Evolutionary conservation across 2,888 invertebrate genomes (phyloP).

Genomic region (Corythucha ciliata): DNA sequence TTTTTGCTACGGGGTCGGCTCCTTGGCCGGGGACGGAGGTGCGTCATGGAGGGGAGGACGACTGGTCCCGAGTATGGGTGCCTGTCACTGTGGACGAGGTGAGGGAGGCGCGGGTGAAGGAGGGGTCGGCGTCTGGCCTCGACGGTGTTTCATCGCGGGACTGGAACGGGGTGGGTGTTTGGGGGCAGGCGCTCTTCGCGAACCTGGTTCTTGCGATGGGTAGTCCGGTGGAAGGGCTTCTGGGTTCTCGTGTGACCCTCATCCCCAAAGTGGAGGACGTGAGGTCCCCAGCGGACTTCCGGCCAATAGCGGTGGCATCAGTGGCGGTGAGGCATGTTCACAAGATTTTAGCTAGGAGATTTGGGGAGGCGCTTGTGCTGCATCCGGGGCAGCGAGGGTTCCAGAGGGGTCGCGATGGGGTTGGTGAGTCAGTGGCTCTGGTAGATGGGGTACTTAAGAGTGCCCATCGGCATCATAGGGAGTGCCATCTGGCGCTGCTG

Average conservation of each 20-base stretch:
- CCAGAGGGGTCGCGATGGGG: not conserved
- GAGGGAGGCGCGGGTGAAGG: not conserved
- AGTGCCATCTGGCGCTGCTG: not conserved
- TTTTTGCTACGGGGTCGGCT: no score
- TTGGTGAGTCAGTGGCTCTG: slow-evolving; percentile 35
- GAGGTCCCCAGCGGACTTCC: not conserved
- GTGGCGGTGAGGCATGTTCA: slow-evolving; percentile 27
- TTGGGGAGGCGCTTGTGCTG: not conserved
- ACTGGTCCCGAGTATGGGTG: not conserved
- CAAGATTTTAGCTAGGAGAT: slow-evolving; percentile 28
- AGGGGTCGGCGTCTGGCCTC: no score
- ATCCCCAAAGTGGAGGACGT: slow-evolving; percentile 17
- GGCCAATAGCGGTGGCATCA: slow-evolving; percentile 25
- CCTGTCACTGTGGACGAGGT: no score
- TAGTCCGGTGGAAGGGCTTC: not conserved
- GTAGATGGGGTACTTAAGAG: slow-evolving; percentile 35
- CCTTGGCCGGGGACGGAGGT: no score
- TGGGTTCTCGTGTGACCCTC: slow-evolving; percentile 12
- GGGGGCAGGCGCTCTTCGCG: slow-evolving; percentile 7
- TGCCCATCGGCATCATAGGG: not conserved
- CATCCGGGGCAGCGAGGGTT: slow-evolving; percentile 11
- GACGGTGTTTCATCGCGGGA: no score
- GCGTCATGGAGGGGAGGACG: not conserved
- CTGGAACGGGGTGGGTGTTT: slow-evolving; percentile 1
- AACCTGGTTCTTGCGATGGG: slow-evolving; percentile 18